A percentile compares a stretch with the other conserved stretches of the same genome.
Conservation (phyloP, 1,140 invertebrate species). For the Muscidifurax raptorellus region DNA sequence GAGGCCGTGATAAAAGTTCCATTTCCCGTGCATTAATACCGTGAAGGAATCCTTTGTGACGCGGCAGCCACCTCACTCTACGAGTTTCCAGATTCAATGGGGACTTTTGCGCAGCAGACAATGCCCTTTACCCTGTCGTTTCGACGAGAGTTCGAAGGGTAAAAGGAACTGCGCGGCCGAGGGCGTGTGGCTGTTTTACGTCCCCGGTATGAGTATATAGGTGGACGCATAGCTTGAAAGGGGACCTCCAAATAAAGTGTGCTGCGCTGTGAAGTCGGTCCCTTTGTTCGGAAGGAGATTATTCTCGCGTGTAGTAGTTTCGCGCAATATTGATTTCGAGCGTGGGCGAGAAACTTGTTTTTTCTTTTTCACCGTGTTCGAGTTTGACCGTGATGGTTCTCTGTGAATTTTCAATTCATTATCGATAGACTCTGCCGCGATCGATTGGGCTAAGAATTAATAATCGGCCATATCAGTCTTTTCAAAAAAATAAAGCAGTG, state of each 20-base stretch:
- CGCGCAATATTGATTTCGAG: slow-evolving; percentile 13
- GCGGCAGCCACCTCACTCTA: slow-evolving; percentile 17
- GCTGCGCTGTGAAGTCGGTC: background rate
- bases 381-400: background rate
- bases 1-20: slow-evolving; percentile 58
- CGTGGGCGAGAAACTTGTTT: no score
- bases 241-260: slow-evolving; percentile 35
- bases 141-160: slow-evolving; percentile 15
- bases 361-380: no score
- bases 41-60: slow-evolving; percentile 61
- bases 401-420: no score
- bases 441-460: no score
- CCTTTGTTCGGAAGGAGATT: slow-evolving; percentile 9
- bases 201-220: background rate
- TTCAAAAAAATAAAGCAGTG: slow-evolving; percentile 70
- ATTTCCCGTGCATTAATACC: slow-evolving; percentile 63
- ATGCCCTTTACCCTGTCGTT: slow-evolving; percentile 55
- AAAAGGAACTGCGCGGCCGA: background rate
- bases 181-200: slow-evolving; percentile 17
- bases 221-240: background rate
- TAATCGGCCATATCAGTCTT: no score
- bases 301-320: slow-evolving; percentile 19
- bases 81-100: slow-evolving; percentile 62
- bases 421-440: no score
- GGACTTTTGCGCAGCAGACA: slow-evolving; percentile 65